Evolutionary conservation across 2,113 vertebrate genomes (phyloP).

Genomic region (Lycocorax pyrrhopterus): DNA sequence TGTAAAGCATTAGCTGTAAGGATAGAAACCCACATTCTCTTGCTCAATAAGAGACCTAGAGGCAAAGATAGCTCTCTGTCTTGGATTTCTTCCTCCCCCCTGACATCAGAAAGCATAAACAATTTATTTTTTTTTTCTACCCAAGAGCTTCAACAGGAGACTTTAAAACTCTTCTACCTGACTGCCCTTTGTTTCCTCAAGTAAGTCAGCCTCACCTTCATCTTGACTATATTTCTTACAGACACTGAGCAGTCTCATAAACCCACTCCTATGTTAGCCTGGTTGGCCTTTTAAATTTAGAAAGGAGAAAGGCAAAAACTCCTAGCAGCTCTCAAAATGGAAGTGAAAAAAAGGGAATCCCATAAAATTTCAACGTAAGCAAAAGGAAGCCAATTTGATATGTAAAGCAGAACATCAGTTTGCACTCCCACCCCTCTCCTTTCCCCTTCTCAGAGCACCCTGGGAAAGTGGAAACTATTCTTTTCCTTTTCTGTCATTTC

Average conservation of each 20-base stretch:
- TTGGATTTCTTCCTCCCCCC: background rate
- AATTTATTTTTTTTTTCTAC: background rate
- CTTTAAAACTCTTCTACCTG: background rate
- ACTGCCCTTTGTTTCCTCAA: background rate
- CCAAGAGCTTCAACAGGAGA: background rate
- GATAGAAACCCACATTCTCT: background rate
- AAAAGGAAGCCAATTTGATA: background rate
- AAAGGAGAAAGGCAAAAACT: background rate
- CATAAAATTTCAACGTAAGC: background rate
- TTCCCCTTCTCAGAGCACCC: rapidly evolving
- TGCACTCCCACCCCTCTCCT: background rate
- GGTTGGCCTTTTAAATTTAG: background rate
- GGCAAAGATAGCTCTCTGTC: background rate
- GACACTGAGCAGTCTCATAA: background rate
- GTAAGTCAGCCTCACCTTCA: background rate
- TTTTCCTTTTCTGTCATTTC: background rate
- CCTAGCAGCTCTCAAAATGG: background rate
- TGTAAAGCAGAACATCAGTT: background rate
- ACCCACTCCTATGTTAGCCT: background rate
- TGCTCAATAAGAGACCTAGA: background rate
- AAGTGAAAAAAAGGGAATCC: background rate
- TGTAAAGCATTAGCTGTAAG: background rate
- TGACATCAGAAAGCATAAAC: background rate
- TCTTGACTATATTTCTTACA: background rate
- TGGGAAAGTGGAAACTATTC: background rate